Conservation (phyloP, 2,888 invertebrate species). For the Eretmocerus hayati region DNA sequence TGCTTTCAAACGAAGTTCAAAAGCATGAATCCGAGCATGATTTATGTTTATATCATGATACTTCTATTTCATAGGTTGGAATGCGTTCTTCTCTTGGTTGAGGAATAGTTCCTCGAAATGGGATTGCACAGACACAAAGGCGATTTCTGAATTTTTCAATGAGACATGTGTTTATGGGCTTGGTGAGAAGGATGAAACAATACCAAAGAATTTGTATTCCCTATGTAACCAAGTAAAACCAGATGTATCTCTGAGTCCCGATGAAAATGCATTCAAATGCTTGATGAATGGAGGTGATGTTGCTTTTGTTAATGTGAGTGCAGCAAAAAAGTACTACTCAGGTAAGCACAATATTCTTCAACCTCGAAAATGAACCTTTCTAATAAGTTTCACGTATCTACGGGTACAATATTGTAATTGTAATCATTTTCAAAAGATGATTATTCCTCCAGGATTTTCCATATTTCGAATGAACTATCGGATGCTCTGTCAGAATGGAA, state of each 20-base stretch:
- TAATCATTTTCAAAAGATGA: neutral
- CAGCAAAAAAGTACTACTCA: conserved; percentile 53
- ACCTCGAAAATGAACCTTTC: too few relatives aligned
- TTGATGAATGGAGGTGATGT: conserved; percentile 68
- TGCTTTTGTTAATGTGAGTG: conserved; percentile 64
- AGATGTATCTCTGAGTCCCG: conserved; percentile 9
- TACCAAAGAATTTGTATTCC: conserved; percentile 29
- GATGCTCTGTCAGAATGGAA: conserved; percentile 36
- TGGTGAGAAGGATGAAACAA: conserved; percentile 9
- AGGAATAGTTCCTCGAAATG: conserved; percentile 26
- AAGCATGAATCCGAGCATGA: too few relatives aligned
- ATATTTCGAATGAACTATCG: conserved; percentile 25
- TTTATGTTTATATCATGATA: neutral
- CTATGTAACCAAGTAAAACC: conserved; percentile 22
- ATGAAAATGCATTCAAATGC: conserved; percentile 46
- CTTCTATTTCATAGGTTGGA: conserved; percentile 34
- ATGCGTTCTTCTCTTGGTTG: conserved; percentile 33
- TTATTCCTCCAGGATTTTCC: conserved; percentile 6
- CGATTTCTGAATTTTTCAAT: conserved; percentile 59
- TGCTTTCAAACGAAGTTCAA: too few relatives aligned
- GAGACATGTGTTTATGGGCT: conserved; percentile 54
- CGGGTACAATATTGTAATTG: neutral
- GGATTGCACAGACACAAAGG: conserved; percentile 39
- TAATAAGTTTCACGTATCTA: conserved; percentile 3
- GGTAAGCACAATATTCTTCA: too few relatives aligned